A percentile compares a stretch with the other conserved stretches of the same genome.
phyloP scores from a whole-genome alignment of 2,113 vertebrate species.

The Mionectes macconnelli region DNA sequence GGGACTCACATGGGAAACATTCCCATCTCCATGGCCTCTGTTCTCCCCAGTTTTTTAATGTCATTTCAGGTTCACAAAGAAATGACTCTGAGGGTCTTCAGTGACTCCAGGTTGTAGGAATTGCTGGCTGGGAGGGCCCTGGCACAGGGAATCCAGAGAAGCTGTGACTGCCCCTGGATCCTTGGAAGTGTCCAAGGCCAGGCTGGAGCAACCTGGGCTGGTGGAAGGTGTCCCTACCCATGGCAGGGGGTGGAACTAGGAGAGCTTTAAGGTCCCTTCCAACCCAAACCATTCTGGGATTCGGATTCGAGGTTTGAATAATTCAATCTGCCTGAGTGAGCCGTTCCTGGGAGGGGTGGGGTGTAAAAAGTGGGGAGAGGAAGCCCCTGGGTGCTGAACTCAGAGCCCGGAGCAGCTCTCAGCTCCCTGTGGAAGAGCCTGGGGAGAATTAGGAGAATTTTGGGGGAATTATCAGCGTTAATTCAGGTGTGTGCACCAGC shows the following conservation, averaged over 20 bases:
- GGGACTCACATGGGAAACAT: background rate
- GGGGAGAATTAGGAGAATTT: background rate
- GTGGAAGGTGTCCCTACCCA: background rate
- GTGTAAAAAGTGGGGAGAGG: background rate
- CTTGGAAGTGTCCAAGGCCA: background rate
- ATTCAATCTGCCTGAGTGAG: rapidly evolving
- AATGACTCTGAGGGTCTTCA: background rate
- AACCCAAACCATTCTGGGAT: background rate
- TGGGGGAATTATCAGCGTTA: rapidly evolving
- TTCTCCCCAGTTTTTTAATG: background rate
- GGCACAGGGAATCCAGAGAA: rapidly evolving
- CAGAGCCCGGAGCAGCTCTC: background rate
- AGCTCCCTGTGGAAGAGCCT: rapidly evolving
- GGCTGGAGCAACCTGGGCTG: rapidly evolving
- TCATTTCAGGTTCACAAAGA: background rate
- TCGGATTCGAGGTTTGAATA: background rate
- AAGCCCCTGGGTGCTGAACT: background rate
- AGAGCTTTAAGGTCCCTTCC: background rate
- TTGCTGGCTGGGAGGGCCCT: background rate
- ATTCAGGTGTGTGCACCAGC: rapidly evolving
- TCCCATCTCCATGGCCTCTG: background rate
- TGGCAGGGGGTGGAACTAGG: rapidly evolving
- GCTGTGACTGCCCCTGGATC: background rate
- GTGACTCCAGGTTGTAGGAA: background rate
- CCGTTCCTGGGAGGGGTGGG: rapidly evolving